Conservation (phyloP, 2,113 vertebrate species). For the Climacteris rufus region DNA sequence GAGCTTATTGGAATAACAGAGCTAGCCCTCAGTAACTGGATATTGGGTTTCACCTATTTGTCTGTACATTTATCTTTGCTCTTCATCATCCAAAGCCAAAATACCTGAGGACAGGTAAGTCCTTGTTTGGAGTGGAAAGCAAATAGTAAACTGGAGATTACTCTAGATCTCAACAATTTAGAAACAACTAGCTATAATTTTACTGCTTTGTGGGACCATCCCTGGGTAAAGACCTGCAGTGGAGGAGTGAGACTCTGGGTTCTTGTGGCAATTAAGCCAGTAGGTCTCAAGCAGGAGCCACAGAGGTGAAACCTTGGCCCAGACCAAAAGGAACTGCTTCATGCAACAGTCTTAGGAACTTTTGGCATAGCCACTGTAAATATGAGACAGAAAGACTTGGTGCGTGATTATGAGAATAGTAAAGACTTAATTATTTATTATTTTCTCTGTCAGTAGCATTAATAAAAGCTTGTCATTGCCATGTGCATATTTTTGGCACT, state of each 20-base stretch:
- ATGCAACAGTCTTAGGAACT: accelerated
- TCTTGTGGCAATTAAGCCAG: not conserved
- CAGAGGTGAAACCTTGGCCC: not conserved
- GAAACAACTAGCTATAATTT: not conserved
- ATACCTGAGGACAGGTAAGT: not conserved
- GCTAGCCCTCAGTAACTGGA: accelerated
- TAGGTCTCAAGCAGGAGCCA: not conserved
- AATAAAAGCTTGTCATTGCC: not conserved
- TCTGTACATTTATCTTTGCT: not conserved
- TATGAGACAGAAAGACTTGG: no score
- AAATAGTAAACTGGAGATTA: not conserved
- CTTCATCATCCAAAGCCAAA: not conserved
- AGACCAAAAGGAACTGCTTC: not conserved
- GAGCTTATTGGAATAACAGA: not conserved
- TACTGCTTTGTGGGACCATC: not conserved
- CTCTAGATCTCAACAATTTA: not conserved
- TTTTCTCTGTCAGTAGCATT: not conserved
- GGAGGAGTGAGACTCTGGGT: no score
- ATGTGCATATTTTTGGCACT: not conserved
- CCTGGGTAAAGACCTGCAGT: not conserved
- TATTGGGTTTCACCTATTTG: not conserved
- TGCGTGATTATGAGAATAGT: not conserved
- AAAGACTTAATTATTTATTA: not conserved
- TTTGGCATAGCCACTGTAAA: not conserved
- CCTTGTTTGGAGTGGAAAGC: not conserved